phyloP scores from a whole-genome alignment of 2,888 invertebrate genomes.

The Biston betularia region DNA sequence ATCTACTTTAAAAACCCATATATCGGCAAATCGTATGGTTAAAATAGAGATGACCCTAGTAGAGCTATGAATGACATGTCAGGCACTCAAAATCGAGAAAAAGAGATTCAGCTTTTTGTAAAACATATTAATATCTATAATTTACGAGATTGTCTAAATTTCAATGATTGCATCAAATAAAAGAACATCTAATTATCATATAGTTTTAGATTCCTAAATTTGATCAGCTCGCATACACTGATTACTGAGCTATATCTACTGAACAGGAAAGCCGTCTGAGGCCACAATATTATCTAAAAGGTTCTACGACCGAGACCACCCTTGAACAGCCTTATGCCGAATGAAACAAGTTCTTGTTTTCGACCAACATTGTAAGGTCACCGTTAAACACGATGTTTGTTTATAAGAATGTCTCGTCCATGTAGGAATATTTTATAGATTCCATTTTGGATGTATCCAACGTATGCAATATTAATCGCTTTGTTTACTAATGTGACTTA shows the following conservation, averaged over 20 bases:
- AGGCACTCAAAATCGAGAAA: no score
- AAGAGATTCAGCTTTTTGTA: no score
- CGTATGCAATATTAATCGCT: conserved; percentile 9
- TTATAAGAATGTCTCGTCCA: conserved; percentile 6
- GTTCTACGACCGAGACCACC: conserved; percentile 20
- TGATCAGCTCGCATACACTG: no score
- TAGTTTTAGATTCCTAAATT: no score
- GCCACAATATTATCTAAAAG: conserved; percentile 27
- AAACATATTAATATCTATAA: no score
- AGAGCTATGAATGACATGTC: no score
- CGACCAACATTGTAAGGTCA: conserved; percentile 27
- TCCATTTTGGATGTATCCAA: conserved; percentile 8
- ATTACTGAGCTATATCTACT: background rate
- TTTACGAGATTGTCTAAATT: no score
- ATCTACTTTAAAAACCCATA: no score
- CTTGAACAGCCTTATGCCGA: conserved; percentile 36
- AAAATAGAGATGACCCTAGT: no score
- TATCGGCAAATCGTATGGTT: no score
- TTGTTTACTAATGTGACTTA: conserved; percentile 8
- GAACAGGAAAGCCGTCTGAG: background rate
- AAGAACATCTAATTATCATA: no score
- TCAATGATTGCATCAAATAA: no score
- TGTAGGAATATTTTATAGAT: conserved; percentile 19
- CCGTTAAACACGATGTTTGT: conserved; percentile 8
- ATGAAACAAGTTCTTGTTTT: conserved; percentile 36